Base-by-base conservation (phyloP, 2,797 vertebrate species). In the Micropoecilia bifurca region DNA sequence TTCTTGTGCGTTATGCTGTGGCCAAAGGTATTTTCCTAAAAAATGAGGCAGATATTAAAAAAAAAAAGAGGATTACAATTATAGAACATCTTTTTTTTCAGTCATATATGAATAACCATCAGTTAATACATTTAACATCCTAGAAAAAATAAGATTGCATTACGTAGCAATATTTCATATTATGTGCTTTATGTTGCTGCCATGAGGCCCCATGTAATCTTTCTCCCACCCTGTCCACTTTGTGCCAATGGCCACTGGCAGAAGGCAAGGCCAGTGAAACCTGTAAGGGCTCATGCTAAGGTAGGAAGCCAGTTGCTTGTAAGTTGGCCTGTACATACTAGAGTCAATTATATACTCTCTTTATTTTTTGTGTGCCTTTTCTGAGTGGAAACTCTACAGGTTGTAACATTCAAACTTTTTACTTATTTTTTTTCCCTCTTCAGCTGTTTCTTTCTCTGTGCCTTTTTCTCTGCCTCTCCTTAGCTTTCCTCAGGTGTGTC, bases 281-380 rank as follows among this genome's bases (percentile, higher is more conserved):
- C 91, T 77, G 79, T 93, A 87, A 92, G 90, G 75, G 78, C 84
- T 77, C 78, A 78, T 86, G 79, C 87, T 83, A 94, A 95, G 96
- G 95, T 95, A 95, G 91, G 93, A 89, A 48, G 80, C 78, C 50
- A 41, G n/a, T 66, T 79, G 43, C 68, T 50, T 80, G 74, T 45
- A 68, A 82, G 76, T 81, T 81, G 83, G 59, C 76, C 48, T 59
- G 79, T 79, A 76, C 80, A 41, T 3, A 73, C 1, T 33, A 28
- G 43, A 57, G 75, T 86, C 22, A n/a, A 6, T 84, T 83, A 75
- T 75, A 45, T 16, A 25, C 18, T 0, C 71, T 33, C 8, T 77
- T 84, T 85, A 36, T 47, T 55, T 50, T 13, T 78, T 78, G 84
- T 80, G 74, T 85, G 74, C 39, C 41, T 71, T 75, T 59, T 86